phyloP scores from a whole-genome alignment of 2,888 invertebrate genomes.

The Apamea anceps region DNA sequence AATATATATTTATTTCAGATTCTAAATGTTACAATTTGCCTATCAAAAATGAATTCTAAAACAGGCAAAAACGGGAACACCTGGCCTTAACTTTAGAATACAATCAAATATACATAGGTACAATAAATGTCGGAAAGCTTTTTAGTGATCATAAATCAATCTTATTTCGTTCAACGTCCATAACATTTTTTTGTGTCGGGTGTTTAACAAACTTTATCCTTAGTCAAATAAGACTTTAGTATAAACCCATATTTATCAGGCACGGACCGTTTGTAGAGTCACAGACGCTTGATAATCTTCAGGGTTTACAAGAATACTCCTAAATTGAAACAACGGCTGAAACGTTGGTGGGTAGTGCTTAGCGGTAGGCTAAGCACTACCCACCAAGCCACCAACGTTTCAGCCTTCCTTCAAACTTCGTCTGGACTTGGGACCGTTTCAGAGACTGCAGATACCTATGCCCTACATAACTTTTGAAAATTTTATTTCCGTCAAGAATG shows the following conservation, averaged over 20 bases:
- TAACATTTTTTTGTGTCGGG: constrained; percentile 12
- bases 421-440: background rate
- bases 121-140: constrained; percentile 37
- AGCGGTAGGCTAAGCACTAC: background rate
- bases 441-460: background rate
- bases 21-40: no score
- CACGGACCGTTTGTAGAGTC: background rate
- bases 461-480: background rate
- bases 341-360: no score
- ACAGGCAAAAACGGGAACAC: no score
- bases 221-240: background rate
- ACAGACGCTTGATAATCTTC: background rate
- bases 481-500: no score
- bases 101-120: constrained; percentile 22
- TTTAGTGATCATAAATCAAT: constrained; percentile 47
- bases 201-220: no score
- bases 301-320: constrained; percentile 2
- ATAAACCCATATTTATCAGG: background rate
- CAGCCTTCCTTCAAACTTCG: background rate
- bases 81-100: constrained; percentile 40
- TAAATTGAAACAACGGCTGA: background rate
- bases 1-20: no score
- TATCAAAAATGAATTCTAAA: no score
- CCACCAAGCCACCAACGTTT: background rate
- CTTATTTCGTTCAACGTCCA: constrained; percentile 2